Evolutionary conservation across 2,888 invertebrate species (phyloP).

Genomic region (Leptothorax acervorum): DNA sequence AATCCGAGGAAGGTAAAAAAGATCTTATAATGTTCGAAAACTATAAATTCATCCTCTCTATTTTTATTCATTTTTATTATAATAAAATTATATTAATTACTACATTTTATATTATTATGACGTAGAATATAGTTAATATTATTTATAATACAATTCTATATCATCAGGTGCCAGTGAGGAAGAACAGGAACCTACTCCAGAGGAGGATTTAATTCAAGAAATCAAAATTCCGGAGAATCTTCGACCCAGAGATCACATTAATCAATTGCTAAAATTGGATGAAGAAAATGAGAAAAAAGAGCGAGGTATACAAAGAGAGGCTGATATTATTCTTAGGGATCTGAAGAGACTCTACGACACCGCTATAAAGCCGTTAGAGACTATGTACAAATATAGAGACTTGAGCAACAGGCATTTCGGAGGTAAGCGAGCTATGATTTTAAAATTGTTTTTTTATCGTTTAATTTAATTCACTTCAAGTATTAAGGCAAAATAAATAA

Average conservation of each 20-base stretch:
- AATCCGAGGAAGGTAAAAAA: conserved; percentile 68
- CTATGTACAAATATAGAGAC: conserved; percentile 96
- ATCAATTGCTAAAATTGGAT: conserved; percentile 92
- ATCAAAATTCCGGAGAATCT: conserved; percentile 92
- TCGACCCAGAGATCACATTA: conserved; percentile 92
- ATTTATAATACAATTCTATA: conserved; percentile 35
- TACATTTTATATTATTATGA: background rate
- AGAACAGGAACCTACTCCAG: conserved; percentile 83
- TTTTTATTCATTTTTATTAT: background rate
- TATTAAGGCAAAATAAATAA: background rate
- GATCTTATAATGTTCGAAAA: background rate
- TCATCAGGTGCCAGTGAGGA: conserved; percentile 56
- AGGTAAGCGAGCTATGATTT: conserved; percentile 82
- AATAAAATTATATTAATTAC: conserved; percentile 1
- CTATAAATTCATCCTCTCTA: background rate
- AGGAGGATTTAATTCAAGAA: conserved; percentile 88
- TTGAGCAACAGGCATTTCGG: conserved; percentile 96
- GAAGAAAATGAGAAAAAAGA: conserved; percentile 91
- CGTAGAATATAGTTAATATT: conserved; percentile 44
- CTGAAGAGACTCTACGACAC: conserved; percentile 94
- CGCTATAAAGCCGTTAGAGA: conserved; percentile 96
- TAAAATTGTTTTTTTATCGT: background rate
- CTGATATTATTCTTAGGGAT: conserved; percentile 93
- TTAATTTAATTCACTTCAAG: background rate
- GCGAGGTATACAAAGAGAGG: conserved; percentile 90